Base-by-base conservation (phyloP, 30 jellyfish, hydroid and myxozoan species). In the Catostylus mosaicus region DNA sequence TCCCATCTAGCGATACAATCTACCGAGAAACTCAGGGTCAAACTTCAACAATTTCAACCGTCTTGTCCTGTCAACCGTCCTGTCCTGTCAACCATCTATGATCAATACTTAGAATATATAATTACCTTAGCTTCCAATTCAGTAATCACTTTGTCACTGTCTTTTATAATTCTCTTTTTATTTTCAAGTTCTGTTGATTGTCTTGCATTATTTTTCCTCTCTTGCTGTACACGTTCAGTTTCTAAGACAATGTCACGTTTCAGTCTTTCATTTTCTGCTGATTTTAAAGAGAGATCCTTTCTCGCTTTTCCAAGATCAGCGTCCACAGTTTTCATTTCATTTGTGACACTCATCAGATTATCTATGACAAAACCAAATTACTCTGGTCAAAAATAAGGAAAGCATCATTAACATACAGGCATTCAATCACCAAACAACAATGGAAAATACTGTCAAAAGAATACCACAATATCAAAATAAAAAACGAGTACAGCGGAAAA, bases 231-330 rank as follows among this genome's bases (percentile, higher is more conserved):
- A 30, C 75, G 56, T 22, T 78, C 95, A 19, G 82, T 57, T 54
- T 83, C 97, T 33, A 82, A 20, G 5, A 47, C 84, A 16, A 90
- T 67, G 60, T 90, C 96, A 26, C 91, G 79, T 30, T 83, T 84
- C 73, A 84, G 56, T 50, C 97, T 50, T 73, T 69, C 90, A 26
- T 78, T 62, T 43, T 90, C 96, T 2, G 96, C 97, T 16, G 86
- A 67, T 29, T 84, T 90, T 24, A 84, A 67, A 30, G 97, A 88
- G 16, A 90, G 35, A 57, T 84, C 96, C 36, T 89, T 91, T 38
- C 87, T 73, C 33, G 88, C 74, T 33, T 85, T 84, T 16, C 94
- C 95, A 38, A 77, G 85, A 60, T 90, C 96, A 14, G 96, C 97
- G 73, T 90, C 96, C 19, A 85, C 93, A 5, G 94, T 65, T 51